Percentiles rank a stretch among this genome's conserved stretches.
Evolutionary conservation across 1,140 invertebrate species (phyloP).

Genomic region (Eriosoma lanigerum): DNA sequence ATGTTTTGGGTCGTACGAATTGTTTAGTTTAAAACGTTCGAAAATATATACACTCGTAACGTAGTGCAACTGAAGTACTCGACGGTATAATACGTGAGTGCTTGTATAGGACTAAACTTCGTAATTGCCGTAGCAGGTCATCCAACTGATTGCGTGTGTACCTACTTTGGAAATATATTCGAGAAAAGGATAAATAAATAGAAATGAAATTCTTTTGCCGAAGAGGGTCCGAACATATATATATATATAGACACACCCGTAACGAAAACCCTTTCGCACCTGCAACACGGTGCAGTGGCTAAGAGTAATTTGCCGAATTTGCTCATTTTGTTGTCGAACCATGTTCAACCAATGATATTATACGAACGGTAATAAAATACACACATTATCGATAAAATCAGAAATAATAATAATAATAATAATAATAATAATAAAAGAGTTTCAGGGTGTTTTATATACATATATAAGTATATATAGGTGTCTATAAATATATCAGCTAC

Average conservation of each 20-base stretch:
- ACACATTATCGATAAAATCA: neutral
- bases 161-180: neutral
- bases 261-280: slow-evolving; percentile 45
- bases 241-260: slow-evolving; percentile 17
- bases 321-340: neutral
- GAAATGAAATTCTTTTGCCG: neutral
- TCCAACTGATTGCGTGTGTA: slow-evolving; percentile 2
- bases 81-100: slow-evolving; percentile 4
- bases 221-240: slow-evolving; percentile 22
- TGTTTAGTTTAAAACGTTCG: neutral
- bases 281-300: neutral
- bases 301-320: slow-evolving; percentile 26
- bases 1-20: neutral
- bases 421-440: too few relatives aligned
- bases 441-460: too few relatives aligned
- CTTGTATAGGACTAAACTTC: slow-evolving; percentile 29
- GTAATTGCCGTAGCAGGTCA: slow-evolving; percentile 42
- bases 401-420: too few relatives aligned
- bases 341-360: neutral
- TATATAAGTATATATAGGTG: too few relatives aligned
- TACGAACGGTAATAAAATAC: neutral
- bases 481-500: too few relatives aligned
- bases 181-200: slow-evolving; percentile 14
- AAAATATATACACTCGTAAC: neutral
- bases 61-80: neutral